Conservation (phyloP, 2,113 vertebrate genomes). For the Hiodon tergisus region DNA sequence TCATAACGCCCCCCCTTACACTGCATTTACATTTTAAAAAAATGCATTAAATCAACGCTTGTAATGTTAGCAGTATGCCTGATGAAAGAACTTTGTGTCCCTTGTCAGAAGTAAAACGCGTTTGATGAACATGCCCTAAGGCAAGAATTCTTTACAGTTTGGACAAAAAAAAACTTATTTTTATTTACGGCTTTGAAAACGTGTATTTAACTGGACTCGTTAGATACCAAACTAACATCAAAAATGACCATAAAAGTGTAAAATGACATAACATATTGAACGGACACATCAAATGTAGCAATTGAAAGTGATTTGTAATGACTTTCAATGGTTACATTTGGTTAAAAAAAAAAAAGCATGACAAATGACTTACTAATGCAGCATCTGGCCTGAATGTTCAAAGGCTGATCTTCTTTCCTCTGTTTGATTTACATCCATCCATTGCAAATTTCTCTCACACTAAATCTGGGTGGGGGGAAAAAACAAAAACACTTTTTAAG, state of each 20-base stretch:
- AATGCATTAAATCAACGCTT: no score
- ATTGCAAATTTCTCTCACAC: slow-evolving; percentile 38
- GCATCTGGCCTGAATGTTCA: slow-evolving; percentile 36
- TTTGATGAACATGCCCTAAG: no score
- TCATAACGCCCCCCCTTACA: no score
- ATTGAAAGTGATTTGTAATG: neutral
- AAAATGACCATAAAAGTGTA: neutral
- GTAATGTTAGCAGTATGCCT: no score
- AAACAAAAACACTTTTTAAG: slow-evolving; percentile 23
- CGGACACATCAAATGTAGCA: neutral
- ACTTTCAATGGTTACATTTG: neutral
- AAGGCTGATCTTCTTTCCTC: slow-evolving; percentile 51
- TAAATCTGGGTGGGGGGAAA: slow-evolving; percentile 28
- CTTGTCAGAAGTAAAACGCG: no score
- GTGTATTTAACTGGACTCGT: no score
- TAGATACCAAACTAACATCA: no score
- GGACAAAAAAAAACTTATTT: neutral
- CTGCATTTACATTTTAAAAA: no score
- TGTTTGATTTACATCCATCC: slow-evolving; percentile 46
- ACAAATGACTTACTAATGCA: slow-evolving; percentile 33
- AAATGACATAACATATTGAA: neutral
- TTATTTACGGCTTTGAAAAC: no score
- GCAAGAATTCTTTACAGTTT: no score
- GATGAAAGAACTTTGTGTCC: no score
- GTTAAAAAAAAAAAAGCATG: slow-evolving; percentile 6